Conservation (phyloP, 2,888 invertebrate species). For the Orthosia gothica region DNA sequence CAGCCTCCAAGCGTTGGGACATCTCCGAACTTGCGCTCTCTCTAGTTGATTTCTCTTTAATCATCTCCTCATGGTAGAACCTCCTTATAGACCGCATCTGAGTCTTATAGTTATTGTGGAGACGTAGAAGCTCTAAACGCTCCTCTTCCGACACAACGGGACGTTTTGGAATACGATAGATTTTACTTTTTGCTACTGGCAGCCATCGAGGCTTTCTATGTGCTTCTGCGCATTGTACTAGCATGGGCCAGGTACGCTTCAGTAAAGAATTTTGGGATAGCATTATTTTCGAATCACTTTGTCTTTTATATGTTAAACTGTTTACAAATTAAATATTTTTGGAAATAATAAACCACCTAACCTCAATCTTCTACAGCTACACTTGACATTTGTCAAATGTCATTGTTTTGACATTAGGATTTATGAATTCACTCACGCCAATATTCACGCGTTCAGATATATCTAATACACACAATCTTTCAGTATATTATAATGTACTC, state of each 20-base stretch:
- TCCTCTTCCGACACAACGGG: constrained; percentile 93
- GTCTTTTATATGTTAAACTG: not conserved
- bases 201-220: constrained; percentile 95
- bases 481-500: too few relatives aligned
- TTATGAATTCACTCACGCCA: too few relatives aligned
- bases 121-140: constrained; percentile 92
- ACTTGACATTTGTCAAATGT: constrained; percentile 25
- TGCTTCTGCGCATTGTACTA: constrained; percentile 83
- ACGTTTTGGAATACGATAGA: constrained; percentile 93
- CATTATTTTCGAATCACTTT: constrained; percentile 63
- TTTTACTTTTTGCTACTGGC: constrained; percentile 95
- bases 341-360: constrained; percentile 38
- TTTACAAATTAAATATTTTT: constrained; percentile 28
- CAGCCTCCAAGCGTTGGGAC: constrained; percentile 91
- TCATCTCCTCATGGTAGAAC: constrained; percentile 90
- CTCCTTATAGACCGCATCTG: constrained; percentile 90
- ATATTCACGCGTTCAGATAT: not conserved
- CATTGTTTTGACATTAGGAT: too few relatives aligned
- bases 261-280: constrained; percentile 75
- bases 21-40: constrained; percentile 91
- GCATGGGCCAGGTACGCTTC: constrained; percentile 80
- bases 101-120: constrained; percentile 94
- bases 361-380: constrained; percentile 36
- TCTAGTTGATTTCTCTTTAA: constrained; percentile 87
- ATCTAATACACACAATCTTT: not conserved